A percentile compares a stretch with the other conserved stretches of the same genome.
Conservation (phyloP, 2,797 vertebrate species). For the Morelia viridis region DNA sequence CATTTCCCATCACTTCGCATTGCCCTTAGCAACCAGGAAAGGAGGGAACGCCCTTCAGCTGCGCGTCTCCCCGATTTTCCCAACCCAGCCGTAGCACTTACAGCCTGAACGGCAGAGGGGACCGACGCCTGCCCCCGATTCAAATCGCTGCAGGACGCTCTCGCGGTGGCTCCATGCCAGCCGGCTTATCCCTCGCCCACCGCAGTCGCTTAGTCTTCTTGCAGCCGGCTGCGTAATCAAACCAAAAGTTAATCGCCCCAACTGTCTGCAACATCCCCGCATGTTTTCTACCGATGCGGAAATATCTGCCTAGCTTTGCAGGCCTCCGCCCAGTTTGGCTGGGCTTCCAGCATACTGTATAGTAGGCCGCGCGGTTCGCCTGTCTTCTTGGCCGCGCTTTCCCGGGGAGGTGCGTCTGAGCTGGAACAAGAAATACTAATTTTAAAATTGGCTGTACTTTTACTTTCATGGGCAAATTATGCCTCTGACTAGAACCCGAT, state of each 20-base stretch:
- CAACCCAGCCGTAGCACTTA: neutral
- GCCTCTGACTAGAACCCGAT: neutral
- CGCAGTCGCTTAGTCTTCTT: too few relatives aligned
- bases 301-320: rapidly evolving
- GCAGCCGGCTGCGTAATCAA: neutral
- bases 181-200: neutral
- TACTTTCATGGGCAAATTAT: neutral
- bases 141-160: neutral
- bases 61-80: neutral
- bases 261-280: neutral
- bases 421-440: neutral
- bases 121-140: neutral
- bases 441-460: neutral
- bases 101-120: neutral
- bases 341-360: neutral
- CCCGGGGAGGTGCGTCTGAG: neutral
- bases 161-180: neutral
- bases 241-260: neutral
- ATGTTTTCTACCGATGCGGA: neutral
- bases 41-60: neutral
- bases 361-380: neutral
- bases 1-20: neutral
- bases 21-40: too few relatives aligned
- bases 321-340: neutral
- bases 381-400: neutral